Evolutionary conservation across 2,888 invertebrate species (phyloP).

Genomic region (Mythimna albipuncta): DNA sequence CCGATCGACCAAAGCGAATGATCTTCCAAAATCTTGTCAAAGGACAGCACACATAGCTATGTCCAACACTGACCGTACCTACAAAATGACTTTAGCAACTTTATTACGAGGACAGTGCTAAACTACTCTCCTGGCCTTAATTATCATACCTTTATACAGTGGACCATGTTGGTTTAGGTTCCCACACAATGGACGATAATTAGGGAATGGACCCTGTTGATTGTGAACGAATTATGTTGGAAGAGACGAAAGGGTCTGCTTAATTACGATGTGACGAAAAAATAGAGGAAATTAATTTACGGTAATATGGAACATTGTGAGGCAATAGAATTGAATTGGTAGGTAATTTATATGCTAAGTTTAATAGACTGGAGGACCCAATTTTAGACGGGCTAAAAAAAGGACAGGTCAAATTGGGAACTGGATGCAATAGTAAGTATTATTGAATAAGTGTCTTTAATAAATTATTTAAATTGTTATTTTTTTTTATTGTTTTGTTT

Average conservation of each 20-base stretch:
- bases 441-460: too few relatives aligned
- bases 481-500: too few relatives aligned
- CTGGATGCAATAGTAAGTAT: background rate
- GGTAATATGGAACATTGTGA: background rate
- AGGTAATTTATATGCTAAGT: background rate
- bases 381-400: background rate
- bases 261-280: conserved; percentile 7
- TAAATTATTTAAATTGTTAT: too few relatives aligned
- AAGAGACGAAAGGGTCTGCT: background rate
- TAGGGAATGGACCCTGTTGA: conserved; percentile 35
- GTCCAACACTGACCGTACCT: background rate
- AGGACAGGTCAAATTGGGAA: background rate
- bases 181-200: conserved; percentile 36
- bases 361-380: background rate
- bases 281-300: background rate
- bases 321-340: conserved; percentile 1
- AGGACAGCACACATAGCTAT: background rate
- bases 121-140: conserved; percentile 30
- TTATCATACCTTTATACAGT: conserved; percentile 48
- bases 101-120: conserved; percentile 41
- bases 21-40: conserved; percentile 3
- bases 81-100: conserved; percentile 47
- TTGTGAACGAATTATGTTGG: conserved; percentile 28
- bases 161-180: conserved; percentile 56
- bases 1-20: background rate